Evolutionary conservation across 2,113 vertebrate species (phyloP).

Genomic region (Calyptommatus sinebrachiatus): DNA sequence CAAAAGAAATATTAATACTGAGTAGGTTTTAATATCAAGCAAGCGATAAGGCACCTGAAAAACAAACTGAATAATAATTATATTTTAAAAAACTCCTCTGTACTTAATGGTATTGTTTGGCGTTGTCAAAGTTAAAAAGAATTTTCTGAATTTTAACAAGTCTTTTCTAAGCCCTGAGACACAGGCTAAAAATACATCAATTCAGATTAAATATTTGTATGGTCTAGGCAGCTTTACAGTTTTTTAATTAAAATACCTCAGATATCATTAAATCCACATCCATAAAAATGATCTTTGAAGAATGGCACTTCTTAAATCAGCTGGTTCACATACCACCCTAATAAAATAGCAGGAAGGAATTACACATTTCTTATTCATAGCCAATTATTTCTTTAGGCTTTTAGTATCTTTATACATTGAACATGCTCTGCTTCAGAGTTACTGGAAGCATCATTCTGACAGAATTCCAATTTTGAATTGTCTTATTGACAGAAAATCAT

Average conservation of each 20-base stretch:
- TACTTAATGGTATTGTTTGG: slow-evolving; percentile 29
- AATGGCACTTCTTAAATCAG: slow-evolving; percentile 42
- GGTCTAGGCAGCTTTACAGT: slow-evolving; percentile 46
- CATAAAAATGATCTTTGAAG: slow-evolving; percentile 50
- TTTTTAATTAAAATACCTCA: slow-evolving; percentile 55
- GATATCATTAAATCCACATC: slow-evolving; percentile 47
- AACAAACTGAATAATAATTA: slow-evolving; percentile 1
- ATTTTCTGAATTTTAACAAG: slow-evolving; percentile 42
- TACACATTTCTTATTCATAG: slow-evolving; percentile 17
- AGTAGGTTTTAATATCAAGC: not conserved
- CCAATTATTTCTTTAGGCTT: not conserved
- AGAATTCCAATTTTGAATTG: not conserved
- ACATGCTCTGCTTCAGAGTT: not conserved
- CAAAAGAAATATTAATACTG: not conserved
- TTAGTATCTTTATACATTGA: slow-evolving; percentile 27
- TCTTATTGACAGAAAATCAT: too few species aligned
- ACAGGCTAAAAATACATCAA: slow-evolving; percentile 47
- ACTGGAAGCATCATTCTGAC: not conserved
- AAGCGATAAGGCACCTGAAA: not conserved
- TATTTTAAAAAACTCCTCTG: slow-evolving; percentile 4
- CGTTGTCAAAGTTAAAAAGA: slow-evolving; percentile 13
- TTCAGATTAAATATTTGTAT: slow-evolving; percentile 60
- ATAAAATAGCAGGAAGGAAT: slow-evolving; percentile 30
- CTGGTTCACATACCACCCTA: slow-evolving; percentile 18
- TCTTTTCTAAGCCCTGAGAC: slow-evolving; percentile 23